These are phyloP conservation scores for Subacronicta megacephala DNA, from an alignment of 2,888 invertebrate genomes.

Conservation along the genomic window DNA sequence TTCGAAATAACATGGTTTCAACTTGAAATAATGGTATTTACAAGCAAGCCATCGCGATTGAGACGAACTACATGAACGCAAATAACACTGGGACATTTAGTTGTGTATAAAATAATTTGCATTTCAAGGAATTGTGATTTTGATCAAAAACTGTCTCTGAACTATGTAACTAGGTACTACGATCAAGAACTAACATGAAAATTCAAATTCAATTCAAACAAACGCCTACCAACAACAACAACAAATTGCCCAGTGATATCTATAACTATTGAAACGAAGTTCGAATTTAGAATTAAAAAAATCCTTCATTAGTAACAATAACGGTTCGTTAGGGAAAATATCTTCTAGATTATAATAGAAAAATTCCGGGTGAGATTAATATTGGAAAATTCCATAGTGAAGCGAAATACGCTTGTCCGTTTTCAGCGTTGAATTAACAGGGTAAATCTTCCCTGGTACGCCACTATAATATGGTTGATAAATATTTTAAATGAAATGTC, in stretches of 20 bases:
- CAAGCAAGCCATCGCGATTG: too few species aligned
- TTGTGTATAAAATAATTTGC: too few species aligned
- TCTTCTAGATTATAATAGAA: background rate
- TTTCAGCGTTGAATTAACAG: background rate
- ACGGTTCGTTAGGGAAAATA: background rate
- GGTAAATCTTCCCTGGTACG: conserved; percentile 4
- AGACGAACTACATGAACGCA: too few species aligned
- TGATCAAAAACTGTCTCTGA: too few species aligned
- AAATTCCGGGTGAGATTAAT: background rate
- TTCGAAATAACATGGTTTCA: too few species aligned
- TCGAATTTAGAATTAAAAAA: background rate
- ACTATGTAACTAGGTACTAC: too few species aligned
- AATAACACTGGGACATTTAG: too few species aligned
- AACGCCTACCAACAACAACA: too few species aligned
- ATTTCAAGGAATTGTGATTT: too few species aligned
- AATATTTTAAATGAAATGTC: conserved; percentile 40
- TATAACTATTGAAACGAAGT: background rate
- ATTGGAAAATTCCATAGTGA: background rate
- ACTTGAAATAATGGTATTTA: too few species aligned
- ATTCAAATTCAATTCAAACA: too few species aligned
- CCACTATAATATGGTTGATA: conserved; percentile 2
- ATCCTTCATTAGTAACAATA: background rate
- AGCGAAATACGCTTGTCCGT: background rate
- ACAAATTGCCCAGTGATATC: background rate
- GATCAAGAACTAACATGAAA: too few species aligned